Evolutionary conservation across 2,113 vertebrate genomes (phyloP).

Genomic region (Lipophrys pholis): DNA sequence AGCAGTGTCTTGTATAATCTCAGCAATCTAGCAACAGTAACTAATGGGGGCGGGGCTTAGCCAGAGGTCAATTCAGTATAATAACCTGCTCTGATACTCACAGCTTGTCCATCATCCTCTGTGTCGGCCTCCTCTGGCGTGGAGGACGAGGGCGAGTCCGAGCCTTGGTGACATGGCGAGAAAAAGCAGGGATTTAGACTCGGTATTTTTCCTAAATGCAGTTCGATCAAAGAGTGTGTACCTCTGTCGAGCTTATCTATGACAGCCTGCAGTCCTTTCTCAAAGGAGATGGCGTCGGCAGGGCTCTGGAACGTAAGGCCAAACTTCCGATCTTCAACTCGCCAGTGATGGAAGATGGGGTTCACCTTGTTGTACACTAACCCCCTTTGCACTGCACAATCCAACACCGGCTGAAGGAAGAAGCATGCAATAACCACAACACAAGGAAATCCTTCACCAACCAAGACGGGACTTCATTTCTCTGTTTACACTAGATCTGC

Average conservation of each 20-base stretch:
- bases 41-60: too few relatives aligned
- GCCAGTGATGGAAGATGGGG: conserved; percentile 96
- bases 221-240: conserved; percentile 49
- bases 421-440: conserved; percentile 14
- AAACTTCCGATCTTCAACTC: conserved; percentile 91
- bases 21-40: too few relatives aligned
- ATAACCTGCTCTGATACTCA: conserved; percentile 72
- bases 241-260: conserved; percentile 90
- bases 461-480: neutral
- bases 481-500: too few relatives aligned
- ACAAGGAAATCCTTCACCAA: conserved; percentile 5
- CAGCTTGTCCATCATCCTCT: conserved; percentile 85
- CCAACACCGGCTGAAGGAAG: conserved; percentile 87
- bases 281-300: conserved; percentile 90
- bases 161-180: conserved; percentile 74
- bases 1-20: too few relatives aligned
- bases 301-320: conserved; percentile 95
- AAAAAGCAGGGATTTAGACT: conserved; percentile 41
- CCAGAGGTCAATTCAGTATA: too few relatives aligned
- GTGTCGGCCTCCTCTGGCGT: conserved; percentile 85
- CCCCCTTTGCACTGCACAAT: conserved; percentile 88
- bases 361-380: conserved; percentile 95
- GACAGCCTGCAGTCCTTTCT: conserved; percentile 87
- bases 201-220: neutral
- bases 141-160: conserved; percentile 85